phyloP scores from a whole-genome alignment of 1,140 invertebrate genomes.

The Drosophila saltans region DNA sequence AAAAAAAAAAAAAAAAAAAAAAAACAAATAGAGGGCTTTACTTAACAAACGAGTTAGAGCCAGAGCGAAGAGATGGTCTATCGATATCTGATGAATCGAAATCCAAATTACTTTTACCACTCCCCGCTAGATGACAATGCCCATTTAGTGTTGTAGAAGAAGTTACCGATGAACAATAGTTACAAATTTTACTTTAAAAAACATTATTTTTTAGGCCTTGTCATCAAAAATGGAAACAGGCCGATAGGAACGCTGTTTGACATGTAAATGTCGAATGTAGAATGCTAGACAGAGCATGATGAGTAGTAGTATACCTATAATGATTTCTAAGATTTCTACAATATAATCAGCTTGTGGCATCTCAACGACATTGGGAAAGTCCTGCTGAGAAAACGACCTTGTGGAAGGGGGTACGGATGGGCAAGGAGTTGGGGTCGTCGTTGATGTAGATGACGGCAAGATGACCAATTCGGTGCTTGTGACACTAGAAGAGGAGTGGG shows the following conservation, averaged over 20 bases:
- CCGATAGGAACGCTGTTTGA: slow-evolving; percentile 77
- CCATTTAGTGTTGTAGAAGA: background rate
- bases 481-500: background rate
- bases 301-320: slow-evolving; percentile 28
- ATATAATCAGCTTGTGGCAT: slow-evolving; percentile 8
- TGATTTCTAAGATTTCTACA: background rate
- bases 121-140: background rate
- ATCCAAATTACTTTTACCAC: background rate
- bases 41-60: background rate
- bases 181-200: background rate
- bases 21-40: slow-evolving; percentile 16
- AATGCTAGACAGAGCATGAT: slow-evolving; percentile 4
- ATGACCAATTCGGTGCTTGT: slow-evolving; percentile 22
- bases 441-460: slow-evolving; percentile 11
- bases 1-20: slow-evolving; percentile 31
- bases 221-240: slow-evolving; percentile 77
- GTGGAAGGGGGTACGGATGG: slow-evolving; percentile 3
- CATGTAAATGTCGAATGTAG: slow-evolving; percentile 56
- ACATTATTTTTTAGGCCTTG: slow-evolving; percentile 55
- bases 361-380: slow-evolving; percentile 56
- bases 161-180: background rate
- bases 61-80: too few relatives aligned
- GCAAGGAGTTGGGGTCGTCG: slow-evolving; percentile 14
- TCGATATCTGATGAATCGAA: too few relatives aligned
- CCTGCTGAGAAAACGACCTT: slow-evolving; percentile 22